Evolutionary conservation across 2,888 invertebrate species (phyloP).

Genomic region (Pegoplata infirma): DNA sequence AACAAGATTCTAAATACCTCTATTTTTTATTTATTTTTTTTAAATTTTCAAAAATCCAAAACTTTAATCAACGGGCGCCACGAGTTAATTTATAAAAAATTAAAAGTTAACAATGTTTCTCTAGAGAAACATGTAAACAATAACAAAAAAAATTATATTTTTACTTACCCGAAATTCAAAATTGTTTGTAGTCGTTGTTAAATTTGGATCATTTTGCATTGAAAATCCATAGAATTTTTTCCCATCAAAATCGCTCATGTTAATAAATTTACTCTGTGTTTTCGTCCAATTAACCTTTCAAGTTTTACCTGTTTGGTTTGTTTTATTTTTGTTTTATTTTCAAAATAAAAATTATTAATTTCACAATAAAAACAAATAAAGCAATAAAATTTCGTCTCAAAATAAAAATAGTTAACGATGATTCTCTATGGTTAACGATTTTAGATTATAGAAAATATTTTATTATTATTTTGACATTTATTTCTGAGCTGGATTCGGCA

Average conservation of each 20-base stretch:
- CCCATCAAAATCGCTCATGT: conserved; percentile 66
- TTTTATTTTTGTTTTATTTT: neutral
- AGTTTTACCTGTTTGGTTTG: neutral
- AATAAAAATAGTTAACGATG: conserved; percentile 32
- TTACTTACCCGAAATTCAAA: conserved; percentile 68
- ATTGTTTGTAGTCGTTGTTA: conserved; percentile 66
- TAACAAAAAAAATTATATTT: too few species aligned
- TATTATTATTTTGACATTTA: conserved; percentile 21
- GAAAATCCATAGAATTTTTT: conserved; percentile 66
- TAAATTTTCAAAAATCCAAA: too few species aligned
- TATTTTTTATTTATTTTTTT: too few species aligned
- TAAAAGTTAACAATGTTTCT: too few species aligned
- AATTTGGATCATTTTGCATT: conserved; percentile 64
- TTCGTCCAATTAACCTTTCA: too few species aligned
- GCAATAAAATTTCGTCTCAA: conserved; percentile 20
- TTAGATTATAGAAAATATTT: conserved; percentile 3
- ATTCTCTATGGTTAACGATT: too few species aligned
- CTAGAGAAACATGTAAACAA: too few species aligned
- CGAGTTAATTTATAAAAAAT: too few species aligned
- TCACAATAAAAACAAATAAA: neutral
- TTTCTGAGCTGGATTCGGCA: conserved; percentile 19
- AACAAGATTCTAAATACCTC: too few species aligned
- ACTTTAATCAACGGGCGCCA: too few species aligned
- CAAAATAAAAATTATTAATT: neutral
- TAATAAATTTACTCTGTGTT: too few species aligned